Base-by-base conservation (phyloP, 2,888 invertebrate genomes). In the Creontiades dilutus region DNA sequence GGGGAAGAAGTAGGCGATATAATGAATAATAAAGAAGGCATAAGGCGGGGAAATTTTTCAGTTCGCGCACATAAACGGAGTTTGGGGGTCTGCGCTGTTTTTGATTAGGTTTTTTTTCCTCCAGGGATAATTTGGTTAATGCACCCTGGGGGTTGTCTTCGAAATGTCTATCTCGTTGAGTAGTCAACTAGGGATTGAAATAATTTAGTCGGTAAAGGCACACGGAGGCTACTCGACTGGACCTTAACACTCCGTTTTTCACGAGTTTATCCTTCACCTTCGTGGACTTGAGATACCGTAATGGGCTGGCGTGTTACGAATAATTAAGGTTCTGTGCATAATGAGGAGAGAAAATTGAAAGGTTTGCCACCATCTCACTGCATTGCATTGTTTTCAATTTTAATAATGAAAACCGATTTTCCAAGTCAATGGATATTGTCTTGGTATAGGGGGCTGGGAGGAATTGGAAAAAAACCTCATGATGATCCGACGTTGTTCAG, bases 21-120 rank as follows among this genome's bases (percentile, higher is more conserved):
- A 90, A 90, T 90, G 90, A 90, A 90, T 90, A 90, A 90, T 90
- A 90, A 87, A 90, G 80, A 47, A 90, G 90, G 28, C 48, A 48
- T 46, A 46, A 76, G 55, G 78, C 76, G 37, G 57, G 78, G 78
- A 86, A 90, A 90, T 27, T 89, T 87, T 76, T 78, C 46, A 23
- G 87, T 16, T 61, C 52, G 78, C 16, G 87, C 78, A 19, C 87
- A 87, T 87, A 87, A 87, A 87, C 87, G 87, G 76, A 52, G 87
- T 87, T 76, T 47, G 75, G 76, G 76, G 87, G 48, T 47, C 52
- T 78, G 37, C 55, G 76, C 76, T 47, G 23, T 78, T 87, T 78
- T 78, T 87, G 87, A 87, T 87, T 87, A 87, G 37, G 37, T 37
- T 37, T 37, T n/a, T 55, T 78, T 78, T 78, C 78, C 87, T 57